These are phyloP conservation scores for Calameuta filiformis DNA, from an alignment of 2,888 invertebrate species.

Conservation along the genomic window DNA sequence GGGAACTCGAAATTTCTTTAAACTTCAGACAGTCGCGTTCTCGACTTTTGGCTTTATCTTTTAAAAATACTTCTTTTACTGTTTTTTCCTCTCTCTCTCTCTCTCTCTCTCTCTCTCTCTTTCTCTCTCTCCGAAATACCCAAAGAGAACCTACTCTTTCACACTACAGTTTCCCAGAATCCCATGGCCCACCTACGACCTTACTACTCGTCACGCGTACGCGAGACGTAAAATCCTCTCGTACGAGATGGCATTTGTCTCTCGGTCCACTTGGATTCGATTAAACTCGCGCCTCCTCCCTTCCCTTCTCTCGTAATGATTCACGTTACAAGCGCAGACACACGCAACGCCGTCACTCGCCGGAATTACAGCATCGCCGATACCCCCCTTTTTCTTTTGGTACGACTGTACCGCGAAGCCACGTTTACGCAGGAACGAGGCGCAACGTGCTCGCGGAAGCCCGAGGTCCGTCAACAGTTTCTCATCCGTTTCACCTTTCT, in stretches of 20 bases:
- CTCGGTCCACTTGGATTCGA: background rate
- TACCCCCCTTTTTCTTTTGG: background rate
- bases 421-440: conserved; percentile 19
- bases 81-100: background rate
- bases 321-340: background rate
- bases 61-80: background rate
- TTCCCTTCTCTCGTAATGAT: background rate
- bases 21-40: background rate
- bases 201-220: background rate
- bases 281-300: background rate
- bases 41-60: background rate
- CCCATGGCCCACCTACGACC: background rate
- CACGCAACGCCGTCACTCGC: background rate
- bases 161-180: background rate
- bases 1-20: background rate
- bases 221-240: background rate
- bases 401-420: conserved; percentile 16
- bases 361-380: background rate
- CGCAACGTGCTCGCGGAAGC: conserved; percentile 20
- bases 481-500: conserved; percentile 13
- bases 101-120: background rate
- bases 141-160: background rate
- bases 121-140: background rate
- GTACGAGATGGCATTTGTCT: background rate
- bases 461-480: conserved; percentile 14